Evolutionary conservation across 2,797 vertebrate genomes (phyloP), one percentile per base, ranked within the genome.

Genomic region (Protosalanx chinensis): DNA sequence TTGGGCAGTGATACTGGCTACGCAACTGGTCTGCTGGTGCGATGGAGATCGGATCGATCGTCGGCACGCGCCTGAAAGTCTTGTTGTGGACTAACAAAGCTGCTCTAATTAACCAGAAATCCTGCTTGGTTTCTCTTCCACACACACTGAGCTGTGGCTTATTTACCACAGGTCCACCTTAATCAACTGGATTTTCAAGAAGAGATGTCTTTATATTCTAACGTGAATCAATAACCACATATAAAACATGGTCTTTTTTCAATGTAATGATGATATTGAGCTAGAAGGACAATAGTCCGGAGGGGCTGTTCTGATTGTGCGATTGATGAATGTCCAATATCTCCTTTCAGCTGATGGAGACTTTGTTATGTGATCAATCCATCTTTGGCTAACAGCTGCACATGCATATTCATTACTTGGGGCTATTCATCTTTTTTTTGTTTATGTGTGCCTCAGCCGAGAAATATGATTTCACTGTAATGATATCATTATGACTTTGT

Each of bases 41-140:
- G 90, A 90, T 85, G 84, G 89, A 83, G 46, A 72, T 30, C 8
- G 56, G 82, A 85, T 91, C 89, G 18, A 92, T 92, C 86, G 73
- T 72, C 88, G 88, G 84, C 86, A 74, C 75, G 29, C 74, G 82
- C 65, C 3, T 3, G 64, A 73, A 33, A 72, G 41, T 70, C 75
- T 83, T 2, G 77, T 78, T 85, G 85, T 79, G 84, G 72, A 81
- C 85, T 81, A 85, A 88, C 88, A 78, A 79, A 82, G 79, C 81
- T 61, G 15, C 27, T 65, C 82, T 90, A 91, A 93, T 93, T 88
- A 92, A 89, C 51, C 41, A 46, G 7, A 12, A n/a, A 16, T 56
- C 51, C 51, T 56, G 6, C 51, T 56, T 6, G 51, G 4, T n/a
- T 16, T 56, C 51, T 56, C 51, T 56, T 56, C 51, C 49, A 51